A percentile compares a stretch with the other conserved stretches of the same genome.
Conservation (phyloP, 2,888 invertebrate species). For the Drosophila tanythrix region DNA sequence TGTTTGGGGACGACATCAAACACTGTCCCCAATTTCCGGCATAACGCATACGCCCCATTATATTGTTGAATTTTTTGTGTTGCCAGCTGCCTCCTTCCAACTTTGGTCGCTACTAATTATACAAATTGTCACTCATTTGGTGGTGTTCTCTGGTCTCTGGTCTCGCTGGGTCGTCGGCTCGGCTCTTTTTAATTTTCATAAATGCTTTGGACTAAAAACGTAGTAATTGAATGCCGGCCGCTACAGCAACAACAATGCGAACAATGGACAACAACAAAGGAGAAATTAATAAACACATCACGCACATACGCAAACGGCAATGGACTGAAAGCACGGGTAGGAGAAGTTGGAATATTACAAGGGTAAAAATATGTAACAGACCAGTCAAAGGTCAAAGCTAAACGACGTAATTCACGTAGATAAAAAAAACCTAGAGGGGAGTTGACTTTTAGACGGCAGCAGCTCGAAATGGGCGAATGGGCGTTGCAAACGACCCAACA, state of each 20-base stretch:
- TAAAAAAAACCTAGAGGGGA: slow-evolving; percentile 18
- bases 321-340: neutral
- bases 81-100: neutral
- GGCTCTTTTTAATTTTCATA: slow-evolving; percentile 69
- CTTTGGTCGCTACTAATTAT: slow-evolving; percentile 51
- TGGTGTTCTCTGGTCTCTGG: slow-evolving; percentile 19
- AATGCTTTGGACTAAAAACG: slow-evolving; percentile 65
- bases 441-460: slow-evolving; percentile 29
- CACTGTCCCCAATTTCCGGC: slow-evolving; percentile 34
- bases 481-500: slow-evolving; percentile 18
- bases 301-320: slow-evolving; percentile 64
- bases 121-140: slow-evolving; percentile 71
- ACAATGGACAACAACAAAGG: slow-evolving; percentile 38
- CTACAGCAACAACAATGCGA: slow-evolving; percentile 23
- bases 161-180: slow-evolving; percentile 2
- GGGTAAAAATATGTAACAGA: slow-evolving; percentile 60
- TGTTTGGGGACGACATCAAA: slow-evolving; percentile 43
- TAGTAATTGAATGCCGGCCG: slow-evolving; percentile 69
- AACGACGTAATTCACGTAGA: slow-evolving; percentile 61
- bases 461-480: slow-evolving; percentile 8
- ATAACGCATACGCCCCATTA: slow-evolving; percentile 47
- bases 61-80: slow-evolving; percentile 1
- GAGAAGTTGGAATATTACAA: slow-evolving; percentile 40
- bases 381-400: slow-evolving; percentile 67
- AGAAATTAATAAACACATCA: slow-evolving; percentile 72